Conservation (phyloP, 2,113 vertebrate genomes). For the Brachypteracias leptosomus region DNA sequence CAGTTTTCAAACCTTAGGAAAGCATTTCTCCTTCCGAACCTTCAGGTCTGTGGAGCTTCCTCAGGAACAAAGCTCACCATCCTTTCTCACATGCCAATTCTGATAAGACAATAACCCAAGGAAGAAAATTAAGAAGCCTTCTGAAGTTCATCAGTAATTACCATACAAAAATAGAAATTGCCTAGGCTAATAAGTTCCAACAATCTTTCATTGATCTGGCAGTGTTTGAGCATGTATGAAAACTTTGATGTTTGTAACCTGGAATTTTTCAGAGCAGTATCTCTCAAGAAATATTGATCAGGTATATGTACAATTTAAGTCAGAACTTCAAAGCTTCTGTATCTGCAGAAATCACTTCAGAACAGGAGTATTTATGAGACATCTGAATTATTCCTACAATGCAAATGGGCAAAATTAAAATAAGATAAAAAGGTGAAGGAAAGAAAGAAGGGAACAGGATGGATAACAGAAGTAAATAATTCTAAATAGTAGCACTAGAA, state of each 20-base stretch:
- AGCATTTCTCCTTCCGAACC: background rate
- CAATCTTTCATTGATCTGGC: background rate
- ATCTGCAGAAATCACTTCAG: background rate
- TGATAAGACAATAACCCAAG: background rate
- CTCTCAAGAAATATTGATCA: background rate
- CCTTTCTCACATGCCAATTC: background rate
- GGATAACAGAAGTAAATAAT: background rate
- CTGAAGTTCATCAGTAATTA: background rate
- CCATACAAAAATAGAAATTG: background rate
- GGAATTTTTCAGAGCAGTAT: background rate
- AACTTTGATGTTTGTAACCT: background rate
- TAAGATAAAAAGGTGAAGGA: background rate
- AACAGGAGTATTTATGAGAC: background rate
- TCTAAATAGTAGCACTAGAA: background rate
- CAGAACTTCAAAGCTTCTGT: constrained; percentile 9
- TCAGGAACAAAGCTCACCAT: background rate
- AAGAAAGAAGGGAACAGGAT: background rate
- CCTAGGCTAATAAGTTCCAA: background rate
- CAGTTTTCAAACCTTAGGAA: background rate
- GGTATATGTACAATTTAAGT: background rate
- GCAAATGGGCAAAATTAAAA: background rate
- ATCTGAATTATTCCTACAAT: background rate
- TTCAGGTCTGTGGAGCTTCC: background rate
- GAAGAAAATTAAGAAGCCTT: background rate
- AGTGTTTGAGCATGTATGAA: background rate